Conservation (phyloP, 2,797 vertebrate genomes). For the Amblyopsis hoosieri region DNA sequence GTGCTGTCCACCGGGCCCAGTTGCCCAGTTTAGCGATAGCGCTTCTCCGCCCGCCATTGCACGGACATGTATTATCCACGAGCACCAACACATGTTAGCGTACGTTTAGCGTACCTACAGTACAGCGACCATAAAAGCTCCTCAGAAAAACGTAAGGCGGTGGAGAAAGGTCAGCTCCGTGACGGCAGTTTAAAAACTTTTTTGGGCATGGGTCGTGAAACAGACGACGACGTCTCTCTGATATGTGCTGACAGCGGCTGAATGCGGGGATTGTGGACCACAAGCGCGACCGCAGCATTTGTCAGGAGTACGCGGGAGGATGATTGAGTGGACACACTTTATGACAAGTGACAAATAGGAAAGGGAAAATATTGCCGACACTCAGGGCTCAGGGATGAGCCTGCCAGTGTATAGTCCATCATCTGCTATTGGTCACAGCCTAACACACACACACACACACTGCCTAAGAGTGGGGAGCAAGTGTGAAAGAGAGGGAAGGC, state of each 20-base stretch:
- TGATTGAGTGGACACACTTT: slow-evolving; percentile 58
- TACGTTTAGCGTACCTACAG: not conserved
- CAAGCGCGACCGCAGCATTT: slow-evolving; percentile 38
- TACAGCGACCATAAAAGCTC: not conserved
- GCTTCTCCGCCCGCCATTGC: not conserved
- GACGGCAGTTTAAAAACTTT: not conserved
- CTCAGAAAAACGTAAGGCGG: not conserved
- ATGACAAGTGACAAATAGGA: slow-evolving; percentile 64
- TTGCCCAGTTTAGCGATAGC: not conserved
- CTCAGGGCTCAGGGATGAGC: slow-evolving; percentile 46
- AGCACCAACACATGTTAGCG: not conserved
- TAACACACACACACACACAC: slow-evolving; percentile 1
- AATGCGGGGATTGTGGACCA: slow-evolving; percentile 28
- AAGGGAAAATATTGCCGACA: slow-evolving; percentile 49
- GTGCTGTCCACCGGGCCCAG: no score
- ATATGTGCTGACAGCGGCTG: slow-evolving; percentile 42
- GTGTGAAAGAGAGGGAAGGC: not conserved
- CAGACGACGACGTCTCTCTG: slow-evolving; percentile 47
- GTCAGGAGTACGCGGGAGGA: slow-evolving; percentile 22
- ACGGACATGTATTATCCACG: slow-evolving; percentile 6
- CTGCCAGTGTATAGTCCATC: slow-evolving; percentile 41
- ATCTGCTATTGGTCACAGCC: slow-evolving; percentile 31
- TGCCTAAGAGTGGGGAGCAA: not conserved
- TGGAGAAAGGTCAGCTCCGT: not conserved
- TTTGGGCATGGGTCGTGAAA: slow-evolving; percentile 36